Base-by-base conservation (phyloP, 2,888 invertebrate species). In the Ctenicera cuprea region DNA sequence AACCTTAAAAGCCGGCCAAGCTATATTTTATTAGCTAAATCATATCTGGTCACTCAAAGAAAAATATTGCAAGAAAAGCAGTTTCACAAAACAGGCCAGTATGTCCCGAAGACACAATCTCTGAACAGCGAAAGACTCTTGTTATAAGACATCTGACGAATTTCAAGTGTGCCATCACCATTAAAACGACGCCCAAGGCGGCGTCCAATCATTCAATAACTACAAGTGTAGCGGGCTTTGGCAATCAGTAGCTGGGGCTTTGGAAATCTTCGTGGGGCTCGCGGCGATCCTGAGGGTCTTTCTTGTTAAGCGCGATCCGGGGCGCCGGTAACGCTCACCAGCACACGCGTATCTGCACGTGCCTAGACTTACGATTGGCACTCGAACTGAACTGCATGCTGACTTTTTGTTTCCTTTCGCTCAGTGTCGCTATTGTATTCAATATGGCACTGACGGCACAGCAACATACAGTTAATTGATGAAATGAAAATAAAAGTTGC, bases 151-250 rank as follows among this genome's bases (percentile, higher is more conserved):
- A 82, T 83, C 82, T 82, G 82, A 82, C 81, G 82, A 82, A 84
- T 81, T 80, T 81, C 80, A 80, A 82, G 80, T 80, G 79, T 81
- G 79, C 79, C 76, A 79, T 81, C 79, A 76, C 85, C 85, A 86
- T 86, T 86, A 86, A 85, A 86, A 85, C 83, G 74, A 71, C 72
- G 81, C 86, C 84, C 66, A 77, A 76, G 83, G 86, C 82, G 64
- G 69, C 75, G 80, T 82, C 81, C 83, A 84, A 85, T 86, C 85
- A 83, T 83, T 83, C 84, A 83, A 84, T 83, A 83, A 84, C 81
- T 76, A 74, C 75, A 76, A 79, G 78, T 77, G 79, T 75, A 74
- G 79, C 74, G 67, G 74, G 68, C 73, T 59, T 68, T 76, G 79
- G 80, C 80, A 81, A 80, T 81, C 79, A 80, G 80, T 80, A 78